Conservation (phyloP, 2,888 invertebrate species). For the Leptopilina syphax region DNA sequence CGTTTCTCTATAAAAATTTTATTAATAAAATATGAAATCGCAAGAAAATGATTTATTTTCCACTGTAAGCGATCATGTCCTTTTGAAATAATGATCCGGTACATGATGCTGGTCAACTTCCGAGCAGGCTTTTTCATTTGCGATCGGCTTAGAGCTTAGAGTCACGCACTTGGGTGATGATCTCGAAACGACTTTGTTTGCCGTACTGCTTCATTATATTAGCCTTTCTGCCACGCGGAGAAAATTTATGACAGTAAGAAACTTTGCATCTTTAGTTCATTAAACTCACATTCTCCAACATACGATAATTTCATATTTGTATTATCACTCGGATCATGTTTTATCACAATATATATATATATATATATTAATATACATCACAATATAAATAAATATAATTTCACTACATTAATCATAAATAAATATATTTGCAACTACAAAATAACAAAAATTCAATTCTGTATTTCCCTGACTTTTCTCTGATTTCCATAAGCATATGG, state of each 20-base stretch:
- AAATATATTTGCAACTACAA: no score
- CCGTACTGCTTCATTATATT: constrained; percentile 49
- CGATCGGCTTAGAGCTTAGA: neutral
- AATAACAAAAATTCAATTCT: no score
- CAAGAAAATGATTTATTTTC: constrained; percentile 23
- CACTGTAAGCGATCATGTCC: neutral
- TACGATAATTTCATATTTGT: neutral
- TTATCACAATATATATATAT: neutral
- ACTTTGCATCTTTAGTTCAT: constrained; percentile 48
- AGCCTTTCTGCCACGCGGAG: constrained; percentile 43
- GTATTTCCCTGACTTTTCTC: no score
- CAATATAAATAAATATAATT: no score
- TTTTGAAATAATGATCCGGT: constrained; percentile 19
- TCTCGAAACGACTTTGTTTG: constrained; percentile 37
- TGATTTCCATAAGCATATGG: no score
- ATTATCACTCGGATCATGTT: neutral
- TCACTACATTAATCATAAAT: no score
- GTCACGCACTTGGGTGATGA: constrained; percentile 36
- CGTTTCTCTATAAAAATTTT: no score
- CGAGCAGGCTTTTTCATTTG: constrained; percentile 21
- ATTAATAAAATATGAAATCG: neutral
- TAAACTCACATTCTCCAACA: constrained; percentile 38
- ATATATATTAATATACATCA: no score
- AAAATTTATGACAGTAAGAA: constrained; percentile 51
- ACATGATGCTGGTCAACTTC: constrained; percentile 22